These are phyloP conservation scores for Daboia siamensis DNA, from an alignment of 2,113 vertebrate species.

Conservation along the genomic window DNA sequence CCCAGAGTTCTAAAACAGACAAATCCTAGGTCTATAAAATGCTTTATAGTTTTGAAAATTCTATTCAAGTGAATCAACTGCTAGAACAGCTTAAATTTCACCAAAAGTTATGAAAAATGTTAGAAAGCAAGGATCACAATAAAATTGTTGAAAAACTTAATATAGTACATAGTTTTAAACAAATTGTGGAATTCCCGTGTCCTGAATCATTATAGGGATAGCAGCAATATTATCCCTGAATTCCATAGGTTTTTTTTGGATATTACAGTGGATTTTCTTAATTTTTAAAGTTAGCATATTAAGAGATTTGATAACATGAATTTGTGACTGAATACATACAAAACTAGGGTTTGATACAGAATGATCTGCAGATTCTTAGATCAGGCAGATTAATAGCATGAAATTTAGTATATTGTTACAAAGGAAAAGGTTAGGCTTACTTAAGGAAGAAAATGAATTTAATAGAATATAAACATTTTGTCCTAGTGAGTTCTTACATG, in stretches of 20 bases:
- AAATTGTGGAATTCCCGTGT: background rate
- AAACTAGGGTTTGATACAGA: background rate
- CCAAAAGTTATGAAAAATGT: background rate
- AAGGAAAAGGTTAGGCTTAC: background rate
- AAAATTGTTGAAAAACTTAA: background rate
- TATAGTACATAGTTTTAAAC: background rate
- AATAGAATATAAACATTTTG: background rate
- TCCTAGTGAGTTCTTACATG: background rate
- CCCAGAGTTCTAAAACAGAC: background rate
- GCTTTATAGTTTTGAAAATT: background rate
- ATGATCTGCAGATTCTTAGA: background rate
- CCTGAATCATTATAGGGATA: background rate
- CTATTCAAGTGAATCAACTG: background rate
- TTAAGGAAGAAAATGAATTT: background rate
- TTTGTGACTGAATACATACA: background rate
- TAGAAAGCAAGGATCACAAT: background rate
- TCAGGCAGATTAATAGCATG: background rate
- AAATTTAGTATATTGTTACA: background rate
- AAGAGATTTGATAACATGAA: background rate
- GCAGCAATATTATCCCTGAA: background rate
- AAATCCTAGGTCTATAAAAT: background rate
- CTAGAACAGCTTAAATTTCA: background rate
- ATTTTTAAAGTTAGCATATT: background rate
- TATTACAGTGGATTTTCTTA: background rate
- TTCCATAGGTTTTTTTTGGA: background rate